Base-by-base conservation (phyloP, 2,113 vertebrate species). In the Bufo gargarizans region DNA sequence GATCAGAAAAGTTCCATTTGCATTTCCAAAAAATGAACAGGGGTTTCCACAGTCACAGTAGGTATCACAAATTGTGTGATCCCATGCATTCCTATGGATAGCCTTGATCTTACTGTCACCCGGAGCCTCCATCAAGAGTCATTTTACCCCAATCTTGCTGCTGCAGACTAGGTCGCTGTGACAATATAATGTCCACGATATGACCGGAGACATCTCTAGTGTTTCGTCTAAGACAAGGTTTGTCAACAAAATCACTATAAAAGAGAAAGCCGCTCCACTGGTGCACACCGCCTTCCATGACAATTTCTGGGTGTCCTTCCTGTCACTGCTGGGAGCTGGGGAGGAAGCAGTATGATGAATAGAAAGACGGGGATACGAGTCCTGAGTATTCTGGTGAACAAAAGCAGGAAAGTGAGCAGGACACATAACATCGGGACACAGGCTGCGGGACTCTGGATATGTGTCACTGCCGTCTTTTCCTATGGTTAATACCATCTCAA, bases 401-500 rank as follows among this genome's bases (percentile, higher is more conserved):
- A 76, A 76, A 76, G 17, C 72, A 76, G 72, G 72, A 76, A 76
- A 76, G 20, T 76, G 47, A 49, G 17, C 47, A 49, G 71, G 49
- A 49, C 71, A 74, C 14, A 9, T 17, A 74, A 74, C 45, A 74
- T 49, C 4, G 14, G 71, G 69, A 72, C 16, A 69, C n/a, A 4
- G n/a, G 33, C 33, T 33, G 33, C 33, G 33, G 33, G 33, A 33
- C 33, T 33, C 33, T 55, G 10, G 53, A 55, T 55, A 55, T 55
- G 53, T 55, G 10, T 55, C 10, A 55, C 53, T 11, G 53, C 53
- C 10, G 53, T 55, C 4, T 55, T n/a, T n/a, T n/a, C n/a, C n/a
- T n/a, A n/a, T n/a, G n/a, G n/a, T 33, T 33, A 33, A 33, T 33
- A 33, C 33, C 33, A 33, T 33, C 33, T 33, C 33, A 33, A 33